Evolutionary conservation across 2,797 vertebrate genomes (phyloP).

Genomic region (Moxostoma hubbsi): DNA sequence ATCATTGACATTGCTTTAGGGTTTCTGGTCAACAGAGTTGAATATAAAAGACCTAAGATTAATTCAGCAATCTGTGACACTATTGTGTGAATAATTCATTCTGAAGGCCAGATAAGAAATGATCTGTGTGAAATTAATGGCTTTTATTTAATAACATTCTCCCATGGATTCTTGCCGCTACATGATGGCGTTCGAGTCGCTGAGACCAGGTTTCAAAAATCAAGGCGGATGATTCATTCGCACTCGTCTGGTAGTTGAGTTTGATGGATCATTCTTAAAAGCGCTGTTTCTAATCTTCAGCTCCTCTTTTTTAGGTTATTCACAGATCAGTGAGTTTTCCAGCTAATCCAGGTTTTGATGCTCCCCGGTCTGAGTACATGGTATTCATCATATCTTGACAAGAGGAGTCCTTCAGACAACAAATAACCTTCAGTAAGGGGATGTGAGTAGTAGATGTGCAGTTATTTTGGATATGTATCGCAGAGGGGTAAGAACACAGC

Average conservation of each 20-base stretch:
- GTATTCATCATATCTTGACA: constrained; percentile 99
- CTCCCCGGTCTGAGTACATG: constrained; percentile 99
- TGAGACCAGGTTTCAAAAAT: constrained; percentile 85
- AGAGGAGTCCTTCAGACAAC: constrained; percentile 99
- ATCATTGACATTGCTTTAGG: constrained; percentile 58
- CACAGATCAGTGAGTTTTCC: constrained; percentile 99
- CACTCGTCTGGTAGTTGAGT: constrained; percentile 98
- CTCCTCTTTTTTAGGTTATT: constrained; percentile 99
- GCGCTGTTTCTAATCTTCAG: constrained; percentile 99
- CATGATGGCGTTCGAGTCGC: constrained; percentile 82
- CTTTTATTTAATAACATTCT: constrained; percentile 84
- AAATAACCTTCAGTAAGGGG: constrained; percentile 99
- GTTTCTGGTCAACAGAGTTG: constrained; percentile 67
- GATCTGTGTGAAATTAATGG: constrained; percentile 83
- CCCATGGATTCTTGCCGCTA: constrained; percentile 76
- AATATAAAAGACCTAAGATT: constrained; percentile 72
- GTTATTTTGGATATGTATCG: constrained; percentile 99
- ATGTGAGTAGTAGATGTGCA: constrained; percentile 92
- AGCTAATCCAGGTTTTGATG: constrained; percentile 99
- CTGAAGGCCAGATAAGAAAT: constrained; percentile 80
- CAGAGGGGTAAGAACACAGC: constrained; percentile 93
- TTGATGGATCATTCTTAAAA: constrained; percentile 99
- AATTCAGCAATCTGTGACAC: constrained; percentile 81
- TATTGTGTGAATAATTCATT: constrained; percentile 76
- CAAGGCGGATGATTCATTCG: constrained; percentile 99